Percentiles rank a stretch among this genome's conserved stretches.
phyloP scores from a whole-genome alignment of 2,113 vertebrate genomes.

The Pelodiscus sinensis region DNA sequence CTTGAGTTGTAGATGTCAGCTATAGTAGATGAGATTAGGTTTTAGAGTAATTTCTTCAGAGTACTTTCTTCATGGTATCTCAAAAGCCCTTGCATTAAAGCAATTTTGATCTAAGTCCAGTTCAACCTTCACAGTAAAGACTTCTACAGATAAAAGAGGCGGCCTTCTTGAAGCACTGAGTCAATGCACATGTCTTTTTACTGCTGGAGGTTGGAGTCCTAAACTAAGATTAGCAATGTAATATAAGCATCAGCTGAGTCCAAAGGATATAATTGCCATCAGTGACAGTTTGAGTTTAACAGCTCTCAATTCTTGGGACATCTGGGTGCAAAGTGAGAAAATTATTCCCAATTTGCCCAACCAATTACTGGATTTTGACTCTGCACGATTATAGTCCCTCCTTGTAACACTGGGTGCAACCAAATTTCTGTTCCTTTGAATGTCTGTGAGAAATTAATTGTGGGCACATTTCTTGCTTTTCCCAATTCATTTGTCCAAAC shows the following conservation, averaged over 20 bases:
- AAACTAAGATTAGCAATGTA: background rate
- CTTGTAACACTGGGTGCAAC: background rate
- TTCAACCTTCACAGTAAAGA: background rate
- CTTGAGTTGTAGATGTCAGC: accelerated
- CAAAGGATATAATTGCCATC: background rate
- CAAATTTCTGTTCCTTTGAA: background rate
- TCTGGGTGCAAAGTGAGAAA: background rate
- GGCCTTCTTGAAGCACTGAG: background rate
- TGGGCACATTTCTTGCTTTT: background rate
- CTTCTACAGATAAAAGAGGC: background rate
- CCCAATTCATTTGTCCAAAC: accelerated
- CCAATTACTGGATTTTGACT: background rate
- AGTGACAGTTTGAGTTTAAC: background rate
- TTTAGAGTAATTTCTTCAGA: background rate
- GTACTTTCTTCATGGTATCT: background rate
- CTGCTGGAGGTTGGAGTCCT: background rate
- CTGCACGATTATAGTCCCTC: accelerated
- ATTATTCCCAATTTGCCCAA: accelerated
- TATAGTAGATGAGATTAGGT: accelerated
- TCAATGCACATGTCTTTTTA: background rate
- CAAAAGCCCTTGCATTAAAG: accelerated
- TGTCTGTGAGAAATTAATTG: background rate
- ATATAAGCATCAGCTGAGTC: background rate
- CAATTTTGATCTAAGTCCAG: background rate
- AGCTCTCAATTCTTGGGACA: background rate